Evolutionary conservation across 1,140 invertebrate species (phyloP).

Genomic region (Euglossa dilemma): DNA sequence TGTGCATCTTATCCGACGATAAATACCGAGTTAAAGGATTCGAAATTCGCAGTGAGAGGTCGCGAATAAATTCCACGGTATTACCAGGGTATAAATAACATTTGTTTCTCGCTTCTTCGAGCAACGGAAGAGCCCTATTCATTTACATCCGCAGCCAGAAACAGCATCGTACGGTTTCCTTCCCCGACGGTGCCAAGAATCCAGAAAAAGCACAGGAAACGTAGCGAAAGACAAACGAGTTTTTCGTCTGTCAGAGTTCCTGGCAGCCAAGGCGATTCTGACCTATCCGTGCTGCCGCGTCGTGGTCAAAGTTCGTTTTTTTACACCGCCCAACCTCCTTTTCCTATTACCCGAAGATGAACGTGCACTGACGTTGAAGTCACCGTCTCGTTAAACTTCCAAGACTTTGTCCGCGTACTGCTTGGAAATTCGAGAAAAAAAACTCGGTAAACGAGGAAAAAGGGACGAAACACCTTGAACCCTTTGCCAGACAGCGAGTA

Average conservation of each 20-base stretch:
- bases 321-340: background rate
- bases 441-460: slow-evolving; percentile 2
- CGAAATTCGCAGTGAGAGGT: background rate
- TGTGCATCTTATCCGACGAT: background rate
- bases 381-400: slow-evolving; percentile 54
- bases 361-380: slow-evolving; percentile 29
- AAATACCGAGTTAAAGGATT: background rate
- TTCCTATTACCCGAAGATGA: slow-evolving; percentile 19
- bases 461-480: slow-evolving; percentile 33
- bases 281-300: slow-evolving; percentile 11
- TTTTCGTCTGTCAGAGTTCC: slow-evolving; percentile 42
- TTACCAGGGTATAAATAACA: background rate
- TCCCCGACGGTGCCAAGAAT: slow-evolving; percentile 16
- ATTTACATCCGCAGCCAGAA: slow-evolving; percentile 3
- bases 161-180: background rate
- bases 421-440: slow-evolving; percentile 44
- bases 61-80: background rate
- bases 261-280: slow-evolving; percentile 38
- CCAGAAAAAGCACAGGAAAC: slow-evolving; percentile 19
- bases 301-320: slow-evolving; percentile 42
- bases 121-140: background rate
- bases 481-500: slow-evolving; percentile 14
- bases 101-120: background rate
- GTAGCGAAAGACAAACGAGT: slow-evolving; percentile 54
- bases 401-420: slow-evolving; percentile 41